Conservation (phyloP, 1,140 invertebrate species). For the Pogonognathellus flavescens region DNA sequence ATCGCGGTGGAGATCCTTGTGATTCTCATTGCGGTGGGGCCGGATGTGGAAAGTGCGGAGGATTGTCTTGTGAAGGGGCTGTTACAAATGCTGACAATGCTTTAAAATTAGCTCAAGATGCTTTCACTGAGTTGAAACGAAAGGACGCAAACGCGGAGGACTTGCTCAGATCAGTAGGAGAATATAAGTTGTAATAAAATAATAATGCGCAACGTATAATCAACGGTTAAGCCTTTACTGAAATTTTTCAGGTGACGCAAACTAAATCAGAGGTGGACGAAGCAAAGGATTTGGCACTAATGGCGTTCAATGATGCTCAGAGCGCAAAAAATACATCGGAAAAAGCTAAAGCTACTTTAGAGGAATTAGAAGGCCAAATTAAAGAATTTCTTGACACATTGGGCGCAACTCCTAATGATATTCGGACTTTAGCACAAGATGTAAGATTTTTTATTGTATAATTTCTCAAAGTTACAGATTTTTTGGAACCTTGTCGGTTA, state of each 20-base stretch:
- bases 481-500: slow-evolving; percentile 34
- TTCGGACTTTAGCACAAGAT: slow-evolving; percentile 82
- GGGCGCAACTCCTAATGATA: slow-evolving; percentile 84
- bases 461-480: background rate
- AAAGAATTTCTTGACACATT: slow-evolving; percentile 82
- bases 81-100: slow-evolving; percentile 88
- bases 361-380: slow-evolving; percentile 78
- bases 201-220: background rate
- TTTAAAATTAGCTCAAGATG: slow-evolving; percentile 85
- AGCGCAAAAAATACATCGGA: slow-evolving; percentile 75
- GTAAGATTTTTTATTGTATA: slow-evolving; percentile 71
- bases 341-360: slow-evolving; percentile 72
- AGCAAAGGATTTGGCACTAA: slow-evolving; percentile 75
- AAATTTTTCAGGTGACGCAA: slow-evolving; percentile 72
- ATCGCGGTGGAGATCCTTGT: slow-evolving; percentile 86
- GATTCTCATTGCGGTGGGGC: slow-evolving; percentile 93
- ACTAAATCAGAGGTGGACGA: slow-evolving; percentile 74
- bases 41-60: slow-evolving; percentile 91
- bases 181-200: slow-evolving; percentile 29
- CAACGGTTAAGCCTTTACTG: background rate
- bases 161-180: slow-evolving; percentile 75
- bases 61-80: slow-evolving; percentile 91
- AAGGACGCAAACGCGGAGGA: slow-evolving; percentile 85
- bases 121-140: slow-evolving; percentile 82
- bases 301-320: slow-evolving; percentile 74